phyloP scores from a whole-genome alignment of 1,140 invertebrate genomes.

The Dinoponera quadriceps region DNA sequence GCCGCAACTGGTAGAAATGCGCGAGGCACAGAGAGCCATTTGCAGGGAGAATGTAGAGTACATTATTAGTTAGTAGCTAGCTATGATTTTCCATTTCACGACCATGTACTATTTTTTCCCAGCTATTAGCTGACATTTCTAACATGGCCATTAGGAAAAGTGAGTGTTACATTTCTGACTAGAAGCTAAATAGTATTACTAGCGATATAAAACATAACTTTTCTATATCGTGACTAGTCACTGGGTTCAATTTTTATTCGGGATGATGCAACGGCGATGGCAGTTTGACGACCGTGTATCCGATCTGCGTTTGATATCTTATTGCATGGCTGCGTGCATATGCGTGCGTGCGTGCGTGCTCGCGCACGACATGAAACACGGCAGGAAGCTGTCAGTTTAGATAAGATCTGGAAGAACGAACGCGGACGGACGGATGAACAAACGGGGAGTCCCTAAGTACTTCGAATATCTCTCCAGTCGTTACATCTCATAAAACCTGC shows the following conservation, averaged over 20 bases:
- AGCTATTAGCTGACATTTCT: too few species aligned
- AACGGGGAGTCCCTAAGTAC: conserved; percentile 70
- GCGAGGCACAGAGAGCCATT: too few species aligned
- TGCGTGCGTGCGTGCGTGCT: conserved; percentile 70
- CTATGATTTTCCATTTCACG: too few species aligned
- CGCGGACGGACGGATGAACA: not conserved
- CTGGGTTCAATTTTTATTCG: too few species aligned
- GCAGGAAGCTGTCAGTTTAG: conserved; percentile 83
- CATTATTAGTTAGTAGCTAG: too few species aligned
- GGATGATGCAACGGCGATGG: conserved; percentile 1
- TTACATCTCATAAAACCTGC: conserved; percentile 83
- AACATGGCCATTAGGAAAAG: too few species aligned
- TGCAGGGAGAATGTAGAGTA: too few species aligned
- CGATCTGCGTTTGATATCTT: conserved; percentile 73
- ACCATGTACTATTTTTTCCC: too few species aligned
- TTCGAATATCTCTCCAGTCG: conserved; percentile 74
- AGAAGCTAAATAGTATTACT: too few species aligned
- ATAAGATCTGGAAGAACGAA: conserved; percentile 79
- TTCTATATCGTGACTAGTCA: too few species aligned
- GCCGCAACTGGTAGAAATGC: conserved; percentile 29
- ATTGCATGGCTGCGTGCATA: conserved; percentile 72
- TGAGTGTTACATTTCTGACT: too few species aligned
- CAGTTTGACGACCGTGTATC: conserved; percentile 44
- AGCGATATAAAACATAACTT: too few species aligned
- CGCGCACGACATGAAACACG: conserved; percentile 69